Conservation (phyloP, 1,140 invertebrate genomes). For the Triops cancriformis region DNA sequence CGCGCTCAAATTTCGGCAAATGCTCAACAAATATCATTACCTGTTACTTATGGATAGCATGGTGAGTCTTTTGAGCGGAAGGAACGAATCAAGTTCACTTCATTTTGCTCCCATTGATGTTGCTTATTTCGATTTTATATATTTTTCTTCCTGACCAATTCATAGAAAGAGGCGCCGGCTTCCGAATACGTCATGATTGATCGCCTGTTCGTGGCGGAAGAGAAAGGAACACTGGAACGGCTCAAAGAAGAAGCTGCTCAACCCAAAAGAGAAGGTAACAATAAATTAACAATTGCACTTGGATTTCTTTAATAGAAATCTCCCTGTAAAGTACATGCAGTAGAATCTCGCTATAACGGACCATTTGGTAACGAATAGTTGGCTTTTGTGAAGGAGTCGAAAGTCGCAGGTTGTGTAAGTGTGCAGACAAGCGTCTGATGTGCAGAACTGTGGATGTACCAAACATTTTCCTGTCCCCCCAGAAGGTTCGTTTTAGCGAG, state of each 20-base stretch:
- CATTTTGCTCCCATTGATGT: neutral
- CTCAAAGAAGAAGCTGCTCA: constrained; percentile 39
- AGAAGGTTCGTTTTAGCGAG: no score
- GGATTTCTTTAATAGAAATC: neutral
- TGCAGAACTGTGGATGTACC: no score
- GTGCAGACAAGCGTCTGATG: no score
- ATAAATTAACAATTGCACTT: neutral
- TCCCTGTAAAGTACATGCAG: no score
- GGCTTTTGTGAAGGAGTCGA: no score
- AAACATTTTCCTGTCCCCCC: no score
- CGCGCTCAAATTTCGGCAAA: constrained; percentile 59
- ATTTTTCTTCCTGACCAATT: neutral
- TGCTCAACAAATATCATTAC: constrained; percentile 69
- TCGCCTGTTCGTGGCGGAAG: constrained; percentile 57
- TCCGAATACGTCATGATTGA: constrained; percentile 65
- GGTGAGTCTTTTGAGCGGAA: constrained; percentile 45
- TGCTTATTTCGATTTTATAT: constrained; percentile 13
- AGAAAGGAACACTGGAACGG: constrained; percentile 50
- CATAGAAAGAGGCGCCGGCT: constrained; percentile 53
- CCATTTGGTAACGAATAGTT: no score
- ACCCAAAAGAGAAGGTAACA: constrained; percentile 29
- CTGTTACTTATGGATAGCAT: constrained; percentile 74
- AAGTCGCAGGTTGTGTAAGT: no score
- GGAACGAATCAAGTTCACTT: neutral
- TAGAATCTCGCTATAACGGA: no score